A percentile compares a stretch with the other conserved stretches of the same genome.
Conservation (phyloP, 2,113 vertebrate genomes). For the Boulengeromyrus knoepffleri region DNA sequence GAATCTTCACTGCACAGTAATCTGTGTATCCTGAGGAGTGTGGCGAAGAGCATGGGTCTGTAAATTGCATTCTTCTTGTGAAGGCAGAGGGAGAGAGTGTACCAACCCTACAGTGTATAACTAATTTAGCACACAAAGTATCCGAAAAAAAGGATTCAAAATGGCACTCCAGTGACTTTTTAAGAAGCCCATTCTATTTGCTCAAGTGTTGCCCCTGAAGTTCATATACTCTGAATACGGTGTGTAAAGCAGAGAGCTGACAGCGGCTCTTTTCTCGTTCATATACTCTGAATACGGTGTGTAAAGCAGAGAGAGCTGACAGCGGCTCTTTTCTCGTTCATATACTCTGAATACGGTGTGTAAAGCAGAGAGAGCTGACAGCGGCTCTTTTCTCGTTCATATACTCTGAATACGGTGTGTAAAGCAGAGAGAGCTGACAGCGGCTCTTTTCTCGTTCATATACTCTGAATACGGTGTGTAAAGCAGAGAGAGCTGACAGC, state of each 20-base stretch:
- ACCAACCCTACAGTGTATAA: background rate
- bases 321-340: too few relatives aligned
- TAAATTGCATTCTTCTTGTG: background rate
- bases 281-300: too few relatives aligned
- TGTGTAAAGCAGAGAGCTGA: background rate
- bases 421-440: too few relatives aligned
- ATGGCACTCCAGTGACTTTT: slow-evolving; percentile 9
- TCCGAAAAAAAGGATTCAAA: background rate
- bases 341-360: too few relatives aligned
- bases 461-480: too few relatives aligned
- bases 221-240: background rate
- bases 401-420: too few relatives aligned
- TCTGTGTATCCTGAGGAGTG: background rate
- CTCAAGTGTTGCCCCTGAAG: background rate
- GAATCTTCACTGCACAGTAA: background rate
- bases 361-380: too few relatives aligned
- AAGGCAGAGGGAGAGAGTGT: background rate
- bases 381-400: too few relatives aligned
- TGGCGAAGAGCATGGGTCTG: background rate
- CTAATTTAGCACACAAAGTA: background rate
- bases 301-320: too few relatives aligned
- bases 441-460: too few relatives aligned
- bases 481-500: too few relatives aligned
- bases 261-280: too few relatives aligned
- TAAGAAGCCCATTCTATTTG: background rate